Evolutionary conservation across 2,113 vertebrate species (phyloP).

Genomic region (Dinomys branickii): DNA sequence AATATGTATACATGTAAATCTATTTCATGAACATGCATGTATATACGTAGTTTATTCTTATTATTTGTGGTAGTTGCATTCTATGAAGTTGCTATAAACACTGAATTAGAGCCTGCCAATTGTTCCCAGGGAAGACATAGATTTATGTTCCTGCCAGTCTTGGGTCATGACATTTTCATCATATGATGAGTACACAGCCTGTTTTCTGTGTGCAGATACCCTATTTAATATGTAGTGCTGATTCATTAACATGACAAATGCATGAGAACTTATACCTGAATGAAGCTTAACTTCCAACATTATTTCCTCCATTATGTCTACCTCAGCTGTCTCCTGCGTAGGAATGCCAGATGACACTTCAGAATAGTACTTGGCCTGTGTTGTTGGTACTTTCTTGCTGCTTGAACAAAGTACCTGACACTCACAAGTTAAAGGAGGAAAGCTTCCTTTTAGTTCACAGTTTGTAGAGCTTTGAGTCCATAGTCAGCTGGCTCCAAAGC

Average conservation of each 20-base stretch:
- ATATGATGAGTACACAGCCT: not conserved
- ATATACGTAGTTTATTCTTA: not conserved
- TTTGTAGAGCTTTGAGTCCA: not conserved
- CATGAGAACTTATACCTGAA: not conserved
- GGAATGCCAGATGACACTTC: not conserved
- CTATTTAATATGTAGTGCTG: not conserved
- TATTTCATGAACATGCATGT: not conserved
- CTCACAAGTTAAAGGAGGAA: not conserved
- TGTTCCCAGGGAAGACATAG: not conserved
- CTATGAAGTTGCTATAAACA: not conserved
- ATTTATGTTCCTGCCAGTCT: not conserved
- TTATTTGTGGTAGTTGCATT: not conserved
- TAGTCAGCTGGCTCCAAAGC: not conserved
- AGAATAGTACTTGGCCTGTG: not conserved
- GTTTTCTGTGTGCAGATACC: not conserved
- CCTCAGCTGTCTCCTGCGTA: not conserved
- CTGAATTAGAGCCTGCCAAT: not conserved
- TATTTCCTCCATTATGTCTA: not conserved
- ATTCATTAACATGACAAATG: not conserved
- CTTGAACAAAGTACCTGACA: not conserved
- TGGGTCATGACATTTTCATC: not conserved
- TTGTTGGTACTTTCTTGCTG: not conserved
- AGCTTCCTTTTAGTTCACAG: not conserved
- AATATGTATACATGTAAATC: not conserved
- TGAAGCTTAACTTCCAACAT: not conserved